Evolutionary conservation across 2,113 vertebrate genomes (phyloP).

Genomic region (Rhabdornis inornatus): DNA sequence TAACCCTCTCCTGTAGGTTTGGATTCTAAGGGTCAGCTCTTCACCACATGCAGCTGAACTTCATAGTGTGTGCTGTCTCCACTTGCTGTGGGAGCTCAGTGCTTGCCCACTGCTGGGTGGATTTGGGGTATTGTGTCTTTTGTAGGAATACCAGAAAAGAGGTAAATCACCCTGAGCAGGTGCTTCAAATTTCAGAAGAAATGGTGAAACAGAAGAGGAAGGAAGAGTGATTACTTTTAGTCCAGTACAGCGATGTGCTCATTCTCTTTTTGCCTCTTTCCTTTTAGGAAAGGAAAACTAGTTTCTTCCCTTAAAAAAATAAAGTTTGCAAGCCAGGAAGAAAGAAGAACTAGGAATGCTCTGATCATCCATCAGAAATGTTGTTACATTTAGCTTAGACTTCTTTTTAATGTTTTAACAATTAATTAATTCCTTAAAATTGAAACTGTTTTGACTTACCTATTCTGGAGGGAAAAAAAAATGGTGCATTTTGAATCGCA

Average conservation of each 20-base stretch:
- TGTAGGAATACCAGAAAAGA: background rate
- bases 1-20: background rate
- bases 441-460: background rate
- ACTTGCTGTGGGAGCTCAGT: background rate
- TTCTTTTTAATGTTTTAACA: background rate
- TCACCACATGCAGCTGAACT: background rate
- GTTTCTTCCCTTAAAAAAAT: background rate
- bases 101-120: background rate
- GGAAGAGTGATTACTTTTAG: rapidly evolving
- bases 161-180: background rate
- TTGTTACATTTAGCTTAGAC: background rate
- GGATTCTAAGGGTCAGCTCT: background rate
- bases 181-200: background rate
- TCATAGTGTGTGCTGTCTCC: rapidly evolving
- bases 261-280: background rate
- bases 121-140: background rate
- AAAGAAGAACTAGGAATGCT: background rate
- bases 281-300: background rate
- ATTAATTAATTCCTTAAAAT: background rate
- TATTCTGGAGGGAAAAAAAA: background rate
- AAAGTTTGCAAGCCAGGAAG: background rate
- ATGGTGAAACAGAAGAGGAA: background rate
- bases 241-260: background rate
- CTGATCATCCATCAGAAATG: background rate
- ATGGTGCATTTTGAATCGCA: background rate